These are phyloP conservation scores for Oxytorus armatus DNA, from an alignment of 2,888 invertebrate species.

Conservation along the genomic window DNA sequence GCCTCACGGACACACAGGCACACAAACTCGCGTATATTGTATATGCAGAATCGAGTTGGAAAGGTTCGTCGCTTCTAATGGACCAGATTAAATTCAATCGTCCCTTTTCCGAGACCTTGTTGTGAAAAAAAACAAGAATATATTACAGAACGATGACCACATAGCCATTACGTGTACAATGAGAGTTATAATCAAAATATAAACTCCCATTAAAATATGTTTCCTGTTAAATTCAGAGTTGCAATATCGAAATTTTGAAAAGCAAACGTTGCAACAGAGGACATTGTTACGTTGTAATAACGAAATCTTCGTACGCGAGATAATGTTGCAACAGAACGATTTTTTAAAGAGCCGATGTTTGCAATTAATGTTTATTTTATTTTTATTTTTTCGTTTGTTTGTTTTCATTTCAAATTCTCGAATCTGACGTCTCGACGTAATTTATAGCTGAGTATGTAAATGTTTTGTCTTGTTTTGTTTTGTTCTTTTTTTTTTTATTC, in stretches of 20 bases:
- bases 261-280: too few species aligned
- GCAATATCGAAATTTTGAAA: background rate
- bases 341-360: too few species aligned
- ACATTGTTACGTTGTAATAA: too few species aligned
- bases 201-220: background rate
- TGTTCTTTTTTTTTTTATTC: conserved; percentile 7
- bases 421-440: too few species aligned
- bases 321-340: too few species aligned
- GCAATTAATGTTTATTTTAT: too few species aligned
- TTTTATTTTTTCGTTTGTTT: too few species aligned
- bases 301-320: too few species aligned
- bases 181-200: background rate
- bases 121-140: conserved; percentile 43
- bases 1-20: conserved; percentile 11
- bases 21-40: background rate
- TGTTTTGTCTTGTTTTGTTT: background rate
- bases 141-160: conserved; percentile 1
- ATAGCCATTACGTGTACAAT: background rate
- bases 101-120: conserved; percentile 42
- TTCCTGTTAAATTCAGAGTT: background rate
- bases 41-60: conserved; percentile 8
- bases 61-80: conserved; percentile 30
- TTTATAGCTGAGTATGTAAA: background rate
- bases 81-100: conserved; percentile 36
- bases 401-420: too few species aligned